phyloP scores from a whole-genome alignment of 1,140 invertebrate genomes.

The Tetramorium alpestre region DNA sequence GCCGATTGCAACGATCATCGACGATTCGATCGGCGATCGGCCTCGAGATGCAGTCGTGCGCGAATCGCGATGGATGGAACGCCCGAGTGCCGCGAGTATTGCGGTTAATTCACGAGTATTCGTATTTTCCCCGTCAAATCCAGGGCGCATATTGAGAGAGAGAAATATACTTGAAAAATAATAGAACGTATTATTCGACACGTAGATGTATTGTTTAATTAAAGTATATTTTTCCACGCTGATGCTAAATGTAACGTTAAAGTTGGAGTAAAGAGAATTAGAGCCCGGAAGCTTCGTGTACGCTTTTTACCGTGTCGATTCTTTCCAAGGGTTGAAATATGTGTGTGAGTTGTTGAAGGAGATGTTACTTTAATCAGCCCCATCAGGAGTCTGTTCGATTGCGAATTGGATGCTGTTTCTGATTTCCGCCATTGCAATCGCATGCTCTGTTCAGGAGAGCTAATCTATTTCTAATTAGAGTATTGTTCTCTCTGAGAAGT shows the following conservation, averaged over 20 bases:
- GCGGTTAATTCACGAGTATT: neutral
- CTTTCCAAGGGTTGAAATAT: slow-evolving; percentile 29
- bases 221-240: neutral
- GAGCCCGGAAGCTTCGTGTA: neutral
- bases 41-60: slow-evolving; percentile 8
- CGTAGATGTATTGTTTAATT: neutral
- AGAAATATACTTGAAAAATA: slow-evolving; percentile 2
- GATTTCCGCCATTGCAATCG: slow-evolving; percentile 19
- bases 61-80: neutral
- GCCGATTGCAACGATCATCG: slow-evolving; percentile 25
- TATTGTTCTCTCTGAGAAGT: neutral
- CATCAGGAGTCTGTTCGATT: slow-evolving; percentile 15
- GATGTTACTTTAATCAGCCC: slow-evolving; percentile 30
- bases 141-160: neutral
- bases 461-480: slow-evolving; percentile 47
- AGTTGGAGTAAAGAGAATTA: neutral
- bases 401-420: slow-evolving; percentile 45
- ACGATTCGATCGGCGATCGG: slow-evolving; percentile 6
- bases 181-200: neutral
- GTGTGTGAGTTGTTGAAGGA: slow-evolving; percentile 8
- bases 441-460: slow-evolving; percentile 9
- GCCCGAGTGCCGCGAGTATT: neutral
- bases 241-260: neutral
- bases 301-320: slow-evolving; percentile 15
- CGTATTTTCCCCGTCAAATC: neutral